A percentile compares a stretch with the other conserved stretches of the same genome.
These are phyloP conservation scores for Scaptomyza montana DNA, from an alignment of 1,140 invertebrate genomes.

Conservation along the genomic window DNA sequence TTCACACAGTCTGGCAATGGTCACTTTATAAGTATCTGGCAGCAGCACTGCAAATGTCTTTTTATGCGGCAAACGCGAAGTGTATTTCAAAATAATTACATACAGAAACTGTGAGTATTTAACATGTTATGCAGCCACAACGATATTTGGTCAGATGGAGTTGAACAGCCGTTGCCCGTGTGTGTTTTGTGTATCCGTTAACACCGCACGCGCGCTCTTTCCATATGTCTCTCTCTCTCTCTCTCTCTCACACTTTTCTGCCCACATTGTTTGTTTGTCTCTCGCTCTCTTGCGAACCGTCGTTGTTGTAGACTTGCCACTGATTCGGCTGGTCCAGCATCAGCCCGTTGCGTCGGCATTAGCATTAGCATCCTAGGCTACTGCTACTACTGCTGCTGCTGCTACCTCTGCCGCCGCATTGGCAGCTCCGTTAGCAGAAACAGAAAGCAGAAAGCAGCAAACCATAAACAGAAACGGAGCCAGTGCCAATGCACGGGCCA, in stretches of 20 bases:
- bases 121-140: conserved; percentile 8
- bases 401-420: conserved; percentile 15
- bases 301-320: conserved; percentile 34
- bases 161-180: conserved; percentile 19
- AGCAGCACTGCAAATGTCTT: not conserved
- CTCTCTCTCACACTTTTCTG: not conserved
- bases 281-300: not conserved
- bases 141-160: conserved; percentile 17
- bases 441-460: conserved; percentile 35
- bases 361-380: conserved; percentile 40
- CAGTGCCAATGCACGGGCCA: conserved; percentile 53
- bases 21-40: not conserved
- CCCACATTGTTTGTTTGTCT: not conserved
- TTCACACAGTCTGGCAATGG: not conserved
- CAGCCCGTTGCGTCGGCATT: conserved; percentile 21
- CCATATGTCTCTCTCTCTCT: conserved; percentile 5
- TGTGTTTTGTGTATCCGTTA: conserved; percentile 19
- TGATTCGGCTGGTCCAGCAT: conserved; percentile 41
- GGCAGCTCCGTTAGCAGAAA: conserved; percentile 32
- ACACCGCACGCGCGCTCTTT: conserved; percentile 28
- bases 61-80: conserved; percentile 1
- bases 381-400: conserved; percentile 8
- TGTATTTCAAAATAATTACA: conserved; percentile 22
- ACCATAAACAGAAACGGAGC: conserved; percentile 47
- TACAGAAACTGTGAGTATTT: conserved; percentile 1